A percentile compares a stretch with the other conserved stretches of the same genome.
Conservation (phyloP, 2,113 vertebrate species). For the Chauna torquata region DNA sequence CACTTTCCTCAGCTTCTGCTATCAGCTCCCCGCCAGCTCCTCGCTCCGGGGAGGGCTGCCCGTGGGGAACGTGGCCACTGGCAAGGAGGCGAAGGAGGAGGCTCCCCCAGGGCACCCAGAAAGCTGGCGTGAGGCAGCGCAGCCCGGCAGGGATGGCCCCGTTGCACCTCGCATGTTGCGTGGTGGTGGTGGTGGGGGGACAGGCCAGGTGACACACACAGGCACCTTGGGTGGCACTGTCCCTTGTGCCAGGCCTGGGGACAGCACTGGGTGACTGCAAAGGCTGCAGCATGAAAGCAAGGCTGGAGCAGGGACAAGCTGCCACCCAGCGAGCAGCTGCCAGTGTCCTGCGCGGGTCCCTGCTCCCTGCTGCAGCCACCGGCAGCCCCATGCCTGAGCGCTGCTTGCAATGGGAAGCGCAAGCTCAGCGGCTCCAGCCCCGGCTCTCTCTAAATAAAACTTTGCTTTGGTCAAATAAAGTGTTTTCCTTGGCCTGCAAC, state of each 20-base stretch:
- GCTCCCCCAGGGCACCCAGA: accelerated
- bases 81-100: neutral
- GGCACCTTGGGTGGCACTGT: neutral
- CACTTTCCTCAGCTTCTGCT: neutral
- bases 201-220: neutral
- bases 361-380: neutral
- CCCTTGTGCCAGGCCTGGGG: neutral
- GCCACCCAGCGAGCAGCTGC: neutral
- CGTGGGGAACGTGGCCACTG: accelerated
- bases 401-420: accelerated
- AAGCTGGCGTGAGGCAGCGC: neutral
- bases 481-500: neutral
- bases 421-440: neutral
- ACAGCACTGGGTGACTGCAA: neutral
- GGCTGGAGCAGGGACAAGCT: neutral
- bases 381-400: neutral
- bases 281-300: neutral
- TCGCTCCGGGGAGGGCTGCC: accelerated
- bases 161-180: accelerated
- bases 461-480: neutral
- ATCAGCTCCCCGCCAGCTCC: neutral
- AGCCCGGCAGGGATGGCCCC: neutral
- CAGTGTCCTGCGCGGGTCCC: neutral
- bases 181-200: accelerated
- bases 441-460: neutral